phyloP scores from a whole-genome alignment of 2,888 invertebrate genomes.

The Drosophila kuntzei region DNA sequence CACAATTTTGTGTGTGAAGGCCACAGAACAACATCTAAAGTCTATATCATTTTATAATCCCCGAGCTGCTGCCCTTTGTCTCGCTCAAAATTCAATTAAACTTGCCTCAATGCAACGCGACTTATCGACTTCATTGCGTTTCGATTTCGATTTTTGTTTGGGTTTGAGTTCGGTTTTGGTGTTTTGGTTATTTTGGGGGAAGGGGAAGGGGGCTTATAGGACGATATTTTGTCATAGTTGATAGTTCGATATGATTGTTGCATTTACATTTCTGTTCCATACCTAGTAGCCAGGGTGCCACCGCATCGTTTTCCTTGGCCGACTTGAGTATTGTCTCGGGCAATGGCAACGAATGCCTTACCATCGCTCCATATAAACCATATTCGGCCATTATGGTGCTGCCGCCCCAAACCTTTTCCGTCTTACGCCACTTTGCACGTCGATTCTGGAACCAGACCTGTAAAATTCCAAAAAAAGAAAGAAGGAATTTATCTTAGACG shows the following conservation, averaged over 20 bases:
- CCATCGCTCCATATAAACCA: slow-evolving; percentile 99
- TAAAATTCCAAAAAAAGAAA: slow-evolving; percentile 61
- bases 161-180: not conserved
- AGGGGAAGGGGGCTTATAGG: not conserved
- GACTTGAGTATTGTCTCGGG: slow-evolving; percentile 99
- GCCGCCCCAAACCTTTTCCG: slow-evolving; percentile 99
- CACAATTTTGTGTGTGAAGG: slow-evolving; percentile 66
- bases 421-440: slow-evolving; percentile 99
- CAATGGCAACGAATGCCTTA: slow-evolving; percentile 98
- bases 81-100: slow-evolving; percentile 71
- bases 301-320: slow-evolving; percentile 98
- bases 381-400: slow-evolving; percentile 99
- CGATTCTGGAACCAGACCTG: slow-evolving; percentile 99
- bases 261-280: slow-evolving; percentile 86
- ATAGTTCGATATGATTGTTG: slow-evolving; percentile 79
- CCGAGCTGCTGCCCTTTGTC: slow-evolving; percentile 64
- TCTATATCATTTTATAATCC: slow-evolving; percentile 69
- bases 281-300: slow-evolving; percentile 99
- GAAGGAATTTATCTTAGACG: too few species aligned
- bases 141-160: not conserved
- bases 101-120: slow-evolving; percentile 41
- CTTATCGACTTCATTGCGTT: slow-evolving; percentile 16
- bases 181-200: not conserved
- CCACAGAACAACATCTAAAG: not conserved
- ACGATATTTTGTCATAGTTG: slow-evolving; percentile 10